Evolutionary conservation across 2,113 vertebrate species (phyloP), one percentile per base, ranked within the genome.

Genomic region (Sorex araneus): DNA sequence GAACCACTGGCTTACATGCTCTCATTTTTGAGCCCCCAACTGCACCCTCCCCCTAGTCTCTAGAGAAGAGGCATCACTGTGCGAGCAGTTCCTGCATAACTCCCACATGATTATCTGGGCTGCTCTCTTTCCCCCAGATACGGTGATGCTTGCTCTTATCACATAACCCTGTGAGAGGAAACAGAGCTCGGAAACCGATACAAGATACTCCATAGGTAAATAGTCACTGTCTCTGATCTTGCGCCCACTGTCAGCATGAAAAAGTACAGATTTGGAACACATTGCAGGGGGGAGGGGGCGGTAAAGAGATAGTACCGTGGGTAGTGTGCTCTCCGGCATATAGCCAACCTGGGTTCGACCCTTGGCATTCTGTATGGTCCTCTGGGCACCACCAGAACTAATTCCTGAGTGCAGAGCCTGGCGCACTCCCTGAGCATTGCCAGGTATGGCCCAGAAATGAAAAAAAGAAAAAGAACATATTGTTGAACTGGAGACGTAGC

Each of bases 191-290:
- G 30, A 21, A 69, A 60, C 50, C 12, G 66, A 45, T 25, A 23
- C 8, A 60, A 82, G 32, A 80, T 21, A 57, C 19, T 71, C 40
- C 71, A 5, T 7, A 83, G 67, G 43, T 25, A 75, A 43, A 63
- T 43, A 23, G 66, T 28, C 28, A 34, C 13, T 8, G 36, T 54
- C 15, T 83, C 1, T 12, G 54, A 76, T 34, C 45, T 66, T 75
- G 11, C 63, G 36, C 83, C 74, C 36, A 66, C 30, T 89, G 50
- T 79, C 27, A 70, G 54, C 30, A 64, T 25, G 74, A 93, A 91
- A 86, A 63, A 69, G 79, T 32, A 66, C 1, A 47, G 2, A 64
- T 47, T 36, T 36, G 47, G 60, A 94, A 78, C 78, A 21, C 71
- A 84, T 34, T 40, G 67, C n/a, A 83, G 27, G 45, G 71, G 40